phyloP scores from a whole-genome alignment of 1,140 invertebrate species.

The Eumaeus atala region DNA sequence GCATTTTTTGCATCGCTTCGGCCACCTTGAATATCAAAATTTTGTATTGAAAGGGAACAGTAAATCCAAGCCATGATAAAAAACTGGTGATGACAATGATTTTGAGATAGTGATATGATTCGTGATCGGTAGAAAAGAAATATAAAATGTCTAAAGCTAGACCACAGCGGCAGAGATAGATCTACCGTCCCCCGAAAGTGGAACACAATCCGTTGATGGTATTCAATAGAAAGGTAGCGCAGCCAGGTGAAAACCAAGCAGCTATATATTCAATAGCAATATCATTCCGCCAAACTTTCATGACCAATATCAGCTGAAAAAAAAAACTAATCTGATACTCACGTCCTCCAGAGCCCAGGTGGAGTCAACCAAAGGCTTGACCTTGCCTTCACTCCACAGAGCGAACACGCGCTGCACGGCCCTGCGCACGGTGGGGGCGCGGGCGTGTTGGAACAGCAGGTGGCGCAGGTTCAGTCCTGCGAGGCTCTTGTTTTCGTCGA shows the following conservation, averaged over 20 bases:
- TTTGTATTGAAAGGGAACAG: neutral
- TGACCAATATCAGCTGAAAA: too few species aligned
- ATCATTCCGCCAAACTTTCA: too few species aligned
- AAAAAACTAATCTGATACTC: conserved; percentile 52
- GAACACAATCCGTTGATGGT: too few species aligned
- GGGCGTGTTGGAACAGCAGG: conserved; percentile 86
- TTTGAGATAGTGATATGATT: too few species aligned
- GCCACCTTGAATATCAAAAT: conserved; percentile 74
- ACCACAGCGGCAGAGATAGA: too few species aligned
- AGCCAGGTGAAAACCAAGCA: too few species aligned
- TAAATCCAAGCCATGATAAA: neutral
- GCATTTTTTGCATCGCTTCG: conserved; percentile 94
- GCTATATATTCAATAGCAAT: too few species aligned
- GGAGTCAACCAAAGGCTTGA: conserved; percentile 89
- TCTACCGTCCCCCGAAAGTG: too few species aligned
- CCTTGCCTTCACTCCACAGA: conserved; percentile 84
- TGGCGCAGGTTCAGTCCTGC: conserved; percentile 89
- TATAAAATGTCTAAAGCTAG: too few species aligned
- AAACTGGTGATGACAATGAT: too few species aligned
- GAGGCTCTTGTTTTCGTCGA: conserved; percentile 90
- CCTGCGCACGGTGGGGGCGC: conserved; percentile 80
- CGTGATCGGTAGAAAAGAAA: neutral
- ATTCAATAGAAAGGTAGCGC: too few species aligned
- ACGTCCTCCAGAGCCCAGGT: conserved; percentile 91
- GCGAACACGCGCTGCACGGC: conserved; percentile 83